Evolutionary conservation across 1,140 invertebrate genomes (phyloP).

Genomic region (Venustaconcha ellipsiformis): DNA sequence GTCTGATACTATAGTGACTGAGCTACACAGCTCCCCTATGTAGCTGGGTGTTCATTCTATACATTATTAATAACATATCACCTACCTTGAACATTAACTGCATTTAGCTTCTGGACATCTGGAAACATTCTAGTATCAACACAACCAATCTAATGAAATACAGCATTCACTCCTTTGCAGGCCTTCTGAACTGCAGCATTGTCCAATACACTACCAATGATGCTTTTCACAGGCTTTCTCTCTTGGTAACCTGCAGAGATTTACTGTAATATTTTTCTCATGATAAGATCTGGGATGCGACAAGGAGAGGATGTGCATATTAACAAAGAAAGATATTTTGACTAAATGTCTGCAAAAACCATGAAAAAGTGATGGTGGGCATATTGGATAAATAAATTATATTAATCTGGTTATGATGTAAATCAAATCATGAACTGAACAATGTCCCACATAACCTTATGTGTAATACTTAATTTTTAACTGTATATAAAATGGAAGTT

Average conservation of each 20-base stretch:
- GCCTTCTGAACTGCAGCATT: not conserved
- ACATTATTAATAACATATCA: not conserved
- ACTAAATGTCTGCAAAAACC: too few species aligned
- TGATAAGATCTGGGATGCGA: too few species aligned
- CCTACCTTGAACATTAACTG: conserved; percentile 22
- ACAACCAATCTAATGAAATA: conserved; percentile 11
- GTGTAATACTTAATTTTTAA: too few species aligned
- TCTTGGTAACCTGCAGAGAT: conserved; percentile 9
- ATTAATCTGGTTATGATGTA: too few species aligned
- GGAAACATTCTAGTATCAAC: conserved; percentile 14
- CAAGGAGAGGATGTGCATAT: too few species aligned
- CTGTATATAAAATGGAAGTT: too few species aligned
- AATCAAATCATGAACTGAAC: too few species aligned
- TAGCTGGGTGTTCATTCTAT: not conserved
- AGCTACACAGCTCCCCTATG: not conserved
- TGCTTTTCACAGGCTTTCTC: conserved; percentile 1
- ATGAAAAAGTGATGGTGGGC: too few species aligned
- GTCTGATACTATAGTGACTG: not conserved
- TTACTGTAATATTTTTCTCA: too few species aligned
- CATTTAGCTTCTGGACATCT: not conserved
- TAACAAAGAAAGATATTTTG: too few species aligned
- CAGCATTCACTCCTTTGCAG: conserved; percentile 8
- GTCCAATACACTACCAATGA: conserved; percentile 14
- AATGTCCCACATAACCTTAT: too few species aligned
- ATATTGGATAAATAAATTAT: too few species aligned